These are phyloP conservation scores for Gila robusta DNA, from an alignment of 2,797 vertebrate species.

Conservation along the genomic window DNA sequence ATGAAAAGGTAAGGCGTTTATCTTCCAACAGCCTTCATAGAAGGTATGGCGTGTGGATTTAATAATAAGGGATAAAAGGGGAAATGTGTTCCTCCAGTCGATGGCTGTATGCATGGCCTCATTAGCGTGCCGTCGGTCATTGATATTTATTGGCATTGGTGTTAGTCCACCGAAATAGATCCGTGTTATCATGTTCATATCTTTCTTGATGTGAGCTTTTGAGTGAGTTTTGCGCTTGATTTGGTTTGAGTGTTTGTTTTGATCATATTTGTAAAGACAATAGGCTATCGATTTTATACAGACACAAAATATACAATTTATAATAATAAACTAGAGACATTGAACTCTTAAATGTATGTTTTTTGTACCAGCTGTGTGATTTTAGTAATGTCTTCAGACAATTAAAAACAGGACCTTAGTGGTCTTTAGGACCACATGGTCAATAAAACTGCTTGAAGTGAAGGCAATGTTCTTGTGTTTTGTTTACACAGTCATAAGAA, in stretches of 20 bases:
- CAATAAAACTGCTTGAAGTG: constrained; percentile 10
- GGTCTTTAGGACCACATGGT: constrained; percentile 12
- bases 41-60: neutral
- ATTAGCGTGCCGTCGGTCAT: neutral
- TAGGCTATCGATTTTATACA: neutral
- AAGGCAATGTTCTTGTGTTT: neutral
- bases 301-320: neutral
- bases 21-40: neutral
- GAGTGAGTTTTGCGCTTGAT: neutral
- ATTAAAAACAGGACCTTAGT: neutral
- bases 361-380: neutral
- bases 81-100: neutral
- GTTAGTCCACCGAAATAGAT: neutral
- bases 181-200: neutral
- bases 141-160: neutral
- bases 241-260: neutral
- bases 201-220: neutral
- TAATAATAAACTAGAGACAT: neutral
- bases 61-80: neutral
- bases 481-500: neutral
- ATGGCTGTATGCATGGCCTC: constrained; percentile 2
- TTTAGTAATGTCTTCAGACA: neutral
- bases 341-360: neutral
- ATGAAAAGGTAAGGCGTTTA: constrained; percentile 44
- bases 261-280: neutral